phyloP scores from a whole-genome alignment of 2,797 vertebrate genomes.

The Dendrocincla fuliginosa region DNA sequence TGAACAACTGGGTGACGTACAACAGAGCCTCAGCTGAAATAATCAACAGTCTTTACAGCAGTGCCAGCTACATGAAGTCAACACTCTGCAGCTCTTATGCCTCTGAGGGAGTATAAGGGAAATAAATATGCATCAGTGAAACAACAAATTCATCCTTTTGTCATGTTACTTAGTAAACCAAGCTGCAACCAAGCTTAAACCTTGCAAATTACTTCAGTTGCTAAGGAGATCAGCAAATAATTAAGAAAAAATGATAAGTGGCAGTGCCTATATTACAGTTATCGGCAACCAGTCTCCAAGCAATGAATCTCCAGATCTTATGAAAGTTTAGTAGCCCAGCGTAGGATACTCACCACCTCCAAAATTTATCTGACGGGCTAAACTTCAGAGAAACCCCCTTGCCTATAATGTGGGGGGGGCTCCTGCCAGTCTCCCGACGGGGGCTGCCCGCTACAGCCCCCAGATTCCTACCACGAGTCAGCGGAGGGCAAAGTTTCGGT shows the following conservation, averaged over 20 bases:
- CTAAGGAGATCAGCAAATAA: constrained; percentile 62
- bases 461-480: background rate
- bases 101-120: background rate
- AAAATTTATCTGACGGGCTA: background rate
- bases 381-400: background rate
- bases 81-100: background rate
- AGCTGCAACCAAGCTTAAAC: background rate
- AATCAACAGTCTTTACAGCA: background rate
- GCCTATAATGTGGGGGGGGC: no score
- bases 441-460: background rate
- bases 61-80: background rate
- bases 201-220: constrained; percentile 38
- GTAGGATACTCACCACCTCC: background rate
- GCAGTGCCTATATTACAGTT: background rate
- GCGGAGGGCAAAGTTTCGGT: background rate
- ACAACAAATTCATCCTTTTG: background rate
- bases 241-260: constrained; percentile 24
- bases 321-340: constrained; percentile 36
- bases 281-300: background rate
- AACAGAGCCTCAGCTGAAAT: background rate
- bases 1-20: background rate
- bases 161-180: background rate
- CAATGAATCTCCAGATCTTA: background rate
- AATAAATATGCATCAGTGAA: background rate
- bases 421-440: background rate